Conservation (phyloP, 2,797 vertebrate species). For the Xenops minutus region DNA sequence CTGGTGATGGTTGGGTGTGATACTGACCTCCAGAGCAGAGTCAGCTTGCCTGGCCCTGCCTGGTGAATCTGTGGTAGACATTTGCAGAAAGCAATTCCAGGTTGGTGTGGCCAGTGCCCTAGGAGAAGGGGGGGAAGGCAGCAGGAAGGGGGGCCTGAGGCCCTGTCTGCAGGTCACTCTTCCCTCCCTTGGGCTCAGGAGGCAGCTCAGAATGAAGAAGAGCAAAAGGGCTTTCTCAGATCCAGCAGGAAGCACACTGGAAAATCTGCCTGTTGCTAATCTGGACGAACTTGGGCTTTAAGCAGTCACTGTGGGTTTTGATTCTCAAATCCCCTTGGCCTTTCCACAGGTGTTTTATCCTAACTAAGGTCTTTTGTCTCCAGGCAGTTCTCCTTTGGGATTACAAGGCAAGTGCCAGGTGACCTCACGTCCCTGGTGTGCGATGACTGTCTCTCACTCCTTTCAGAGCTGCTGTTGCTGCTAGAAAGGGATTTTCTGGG, state of each 20-base stretch:
- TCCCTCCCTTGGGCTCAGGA: neutral
- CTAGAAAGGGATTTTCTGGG: neutral
- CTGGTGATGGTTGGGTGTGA: accelerated
- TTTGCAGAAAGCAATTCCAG: neutral
- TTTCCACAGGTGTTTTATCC: neutral
- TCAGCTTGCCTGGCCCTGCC: neutral
- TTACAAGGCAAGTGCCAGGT: neutral
- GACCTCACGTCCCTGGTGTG: neutral
- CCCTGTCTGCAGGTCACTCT: accelerated
- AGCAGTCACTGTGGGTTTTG: neutral
- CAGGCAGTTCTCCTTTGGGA: neutral
- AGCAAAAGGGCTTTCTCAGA: neutral
- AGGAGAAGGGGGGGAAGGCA: neutral
- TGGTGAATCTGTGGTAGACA: too few relatives aligned
- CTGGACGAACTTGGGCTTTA: neutral
- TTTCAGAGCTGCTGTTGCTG: neutral
- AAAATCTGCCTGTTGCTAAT: neutral
- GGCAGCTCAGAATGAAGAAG: neutral
- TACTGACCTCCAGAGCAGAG: neutral
- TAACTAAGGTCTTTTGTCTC: neutral
- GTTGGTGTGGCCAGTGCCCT: neutral
- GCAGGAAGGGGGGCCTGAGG: neutral
- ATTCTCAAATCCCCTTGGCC: neutral
- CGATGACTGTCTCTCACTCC: neutral
- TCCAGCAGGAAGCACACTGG: neutral